Evolutionary conservation across 2,797 vertebrate species (phyloP), one percentile per base, ranked within the genome.

Genomic region (Oreortyx pictus): DNA sequence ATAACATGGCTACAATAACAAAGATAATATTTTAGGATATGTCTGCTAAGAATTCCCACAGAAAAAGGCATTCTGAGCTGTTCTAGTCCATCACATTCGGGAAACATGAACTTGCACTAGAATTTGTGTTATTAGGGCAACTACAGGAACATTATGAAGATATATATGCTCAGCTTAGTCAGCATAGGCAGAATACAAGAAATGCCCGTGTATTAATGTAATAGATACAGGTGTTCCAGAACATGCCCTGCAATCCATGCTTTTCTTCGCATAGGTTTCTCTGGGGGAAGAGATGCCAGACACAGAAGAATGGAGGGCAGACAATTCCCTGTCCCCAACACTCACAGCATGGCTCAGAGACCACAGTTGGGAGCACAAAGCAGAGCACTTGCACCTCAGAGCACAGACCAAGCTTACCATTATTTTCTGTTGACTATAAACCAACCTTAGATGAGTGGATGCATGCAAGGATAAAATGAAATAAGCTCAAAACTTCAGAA

Each of bases 51-150:
- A 49, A 81, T 27, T 88, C 54, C 61, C 65, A 90, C 47, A 91
- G 75, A 71, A 87, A 81, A 88, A 76, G 31, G 47, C 71, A 75
- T 80, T 83, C 46, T 84, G 61, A 72, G 59, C 39, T 88, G 84
- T 81, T 90, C 71, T 84, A 33, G 54, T 81, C 60, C 54, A 81
- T 77, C 83, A 72, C 37, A 72, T 84, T 80, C 25, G 77, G 84
- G 80, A 81, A 88, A 88, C 52, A 79, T 3, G 20, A 75, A 81
- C 27, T 66, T 74, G 66, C 29, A 72, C 49, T 76, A 18, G 47
- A 81, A 90, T 65, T 14, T 4, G 64, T 71, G 27, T 33, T 67
- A 77, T 65, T 50, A 88, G 65, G 54, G 54, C 43, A 88, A 80
- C 59, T 80, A 84, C 54, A 82, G 52, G 43, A 82, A 89, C 3